Conservation (phyloP, 1,140 invertebrate genomes). For the Drosophila lini region DNA sequence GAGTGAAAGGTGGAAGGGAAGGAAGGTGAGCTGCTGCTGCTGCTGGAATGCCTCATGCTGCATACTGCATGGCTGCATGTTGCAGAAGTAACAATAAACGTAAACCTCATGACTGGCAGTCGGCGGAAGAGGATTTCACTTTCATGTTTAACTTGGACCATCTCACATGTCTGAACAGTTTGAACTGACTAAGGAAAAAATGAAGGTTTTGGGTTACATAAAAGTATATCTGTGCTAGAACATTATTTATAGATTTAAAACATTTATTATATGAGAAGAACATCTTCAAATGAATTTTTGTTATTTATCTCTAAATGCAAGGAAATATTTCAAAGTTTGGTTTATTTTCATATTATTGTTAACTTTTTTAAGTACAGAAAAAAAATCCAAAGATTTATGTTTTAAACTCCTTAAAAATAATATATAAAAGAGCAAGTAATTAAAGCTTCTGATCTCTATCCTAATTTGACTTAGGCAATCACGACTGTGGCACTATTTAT, state of each 20-base stretch:
- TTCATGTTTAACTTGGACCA: conserved; percentile 61
- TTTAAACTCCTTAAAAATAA: neutral
- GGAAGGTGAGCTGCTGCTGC: conserved; percentile 20
- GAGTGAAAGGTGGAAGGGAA: conserved; percentile 21
- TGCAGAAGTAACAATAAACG: conserved; percentile 74
- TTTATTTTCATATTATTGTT: neutral
- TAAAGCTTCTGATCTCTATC: no score
- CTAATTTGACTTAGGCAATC: neutral
- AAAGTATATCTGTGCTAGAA: neutral
- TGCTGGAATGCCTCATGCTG: conserved; percentile 21
- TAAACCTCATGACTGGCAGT: conserved; percentile 50
- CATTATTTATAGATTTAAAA: neutral
- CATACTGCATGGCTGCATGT: conserved; percentile 29
- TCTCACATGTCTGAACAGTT: conserved; percentile 30
- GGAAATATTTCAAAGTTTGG: neutral
- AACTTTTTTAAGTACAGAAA: neutral
- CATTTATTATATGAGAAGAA: neutral
- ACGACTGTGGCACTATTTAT: conserved; percentile 8
- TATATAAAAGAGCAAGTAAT: no score
- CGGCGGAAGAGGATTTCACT: conserved; percentile 77
- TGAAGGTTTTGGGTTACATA: neutral
- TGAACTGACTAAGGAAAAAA: neutral
- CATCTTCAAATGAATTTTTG: neutral
- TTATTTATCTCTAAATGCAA: no score
- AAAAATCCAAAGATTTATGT: no score